Conservation (phyloP, 2,113 vertebrate species). For the Peromyscus maniculatus region DNA sequence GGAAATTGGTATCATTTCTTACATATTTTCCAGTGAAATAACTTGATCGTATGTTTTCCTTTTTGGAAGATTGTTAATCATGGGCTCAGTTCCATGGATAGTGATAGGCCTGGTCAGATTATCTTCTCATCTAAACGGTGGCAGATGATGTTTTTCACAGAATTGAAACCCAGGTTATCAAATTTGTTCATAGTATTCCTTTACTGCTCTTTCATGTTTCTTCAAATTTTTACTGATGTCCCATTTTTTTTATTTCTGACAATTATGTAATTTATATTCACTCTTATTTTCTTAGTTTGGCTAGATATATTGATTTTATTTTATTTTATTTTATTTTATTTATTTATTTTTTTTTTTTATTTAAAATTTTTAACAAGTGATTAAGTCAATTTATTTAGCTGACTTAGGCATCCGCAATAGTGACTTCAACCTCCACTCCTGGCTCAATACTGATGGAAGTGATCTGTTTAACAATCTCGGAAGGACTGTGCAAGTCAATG, state of each 20-base stretch:
- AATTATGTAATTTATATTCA: not conserved
- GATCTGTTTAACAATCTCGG: constrained; percentile 99
- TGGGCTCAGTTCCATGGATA: not conserved
- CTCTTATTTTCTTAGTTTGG: not conserved
- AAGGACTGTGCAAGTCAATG: constrained; percentile 98
- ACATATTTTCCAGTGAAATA: not conserved
- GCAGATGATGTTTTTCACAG: not conserved
- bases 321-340: no score
- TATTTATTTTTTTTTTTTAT: no score
- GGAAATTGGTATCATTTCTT: not conserved
- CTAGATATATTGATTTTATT: not conserved
- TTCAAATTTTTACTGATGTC: not conserved
- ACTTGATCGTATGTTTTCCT: not conserved
- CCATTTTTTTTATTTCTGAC: not conserved
- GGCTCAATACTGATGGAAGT: constrained; percentile 99
- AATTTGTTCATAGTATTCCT: not conserved
- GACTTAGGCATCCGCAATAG: constrained; percentile 96
- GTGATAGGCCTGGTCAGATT: not conserved
- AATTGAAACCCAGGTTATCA: not conserved
- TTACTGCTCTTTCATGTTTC: not conserved
- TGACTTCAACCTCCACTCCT: constrained; percentile 98
- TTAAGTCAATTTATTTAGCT: constrained; percentile 88
- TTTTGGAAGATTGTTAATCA: constrained; percentile 29
- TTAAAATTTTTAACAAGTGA: constrained; percentile 44
- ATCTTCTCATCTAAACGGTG: not conserved